These are phyloP conservation scores for Pitta sordida DNA, from an alignment of 2,113 vertebrate species.

Conservation along the genomic window DNA sequence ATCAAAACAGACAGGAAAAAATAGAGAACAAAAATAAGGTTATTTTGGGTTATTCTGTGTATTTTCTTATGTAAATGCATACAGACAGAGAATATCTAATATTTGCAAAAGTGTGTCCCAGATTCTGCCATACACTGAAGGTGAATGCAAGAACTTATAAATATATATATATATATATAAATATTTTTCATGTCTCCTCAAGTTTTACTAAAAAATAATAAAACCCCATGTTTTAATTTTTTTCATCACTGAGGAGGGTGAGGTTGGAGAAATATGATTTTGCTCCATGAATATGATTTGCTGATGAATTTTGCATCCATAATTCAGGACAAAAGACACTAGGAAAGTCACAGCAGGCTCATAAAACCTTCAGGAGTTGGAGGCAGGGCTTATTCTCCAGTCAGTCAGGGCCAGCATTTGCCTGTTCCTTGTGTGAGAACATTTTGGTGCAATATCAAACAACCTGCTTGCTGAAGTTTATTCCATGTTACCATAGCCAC, in stretches of 20 bases:
- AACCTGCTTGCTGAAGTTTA: not conserved
- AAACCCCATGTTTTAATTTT: fast-evolving
- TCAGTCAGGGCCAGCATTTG: not conserved
- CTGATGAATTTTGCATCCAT: not conserved
- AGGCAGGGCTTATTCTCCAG: fast-evolving
- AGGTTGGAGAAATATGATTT: not conserved
- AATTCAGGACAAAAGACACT: not conserved
- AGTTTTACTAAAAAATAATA: not conserved
- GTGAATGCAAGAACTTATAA: not conserved
- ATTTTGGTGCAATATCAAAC: not conserved
- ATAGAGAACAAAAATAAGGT: not conserved
- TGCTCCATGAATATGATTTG: not conserved
- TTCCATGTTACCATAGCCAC: not conserved
- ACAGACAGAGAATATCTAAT: not conserved
- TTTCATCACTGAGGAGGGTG: not conserved
- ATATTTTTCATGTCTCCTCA: not conserved
- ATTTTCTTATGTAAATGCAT: not conserved
- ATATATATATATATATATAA: not conserved
- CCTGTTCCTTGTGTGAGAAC: not conserved
- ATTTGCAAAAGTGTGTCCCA: not conserved
- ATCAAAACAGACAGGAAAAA: not conserved
- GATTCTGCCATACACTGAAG: not conserved
- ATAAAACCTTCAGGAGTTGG: not conserved
- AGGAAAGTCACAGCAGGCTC: not conserved
- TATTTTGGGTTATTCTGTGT: not conserved